Evolutionary conservation across 2,113 vertebrate species (phyloP), one percentile per base, ranked within the genome.

Genomic region (Plecotus auritus): DNA sequence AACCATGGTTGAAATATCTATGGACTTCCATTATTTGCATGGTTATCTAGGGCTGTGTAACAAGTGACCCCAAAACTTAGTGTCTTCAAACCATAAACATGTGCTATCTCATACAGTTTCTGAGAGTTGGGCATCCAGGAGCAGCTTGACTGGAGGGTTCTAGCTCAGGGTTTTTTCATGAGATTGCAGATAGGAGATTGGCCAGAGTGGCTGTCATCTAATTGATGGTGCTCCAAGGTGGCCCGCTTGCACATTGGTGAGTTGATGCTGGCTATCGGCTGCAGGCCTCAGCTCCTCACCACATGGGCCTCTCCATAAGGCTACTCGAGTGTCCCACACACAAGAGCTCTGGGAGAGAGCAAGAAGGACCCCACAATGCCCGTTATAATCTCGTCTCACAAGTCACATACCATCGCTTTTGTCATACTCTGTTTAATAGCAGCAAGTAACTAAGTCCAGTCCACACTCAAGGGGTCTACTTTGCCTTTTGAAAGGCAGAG

Each of bases 191-290:
- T 45, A 45, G n/a, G 7, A 69, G 4, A 5, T 30, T 26, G n/a
- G 16, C 45, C 13, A 4, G 28, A n/a, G 42, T 5, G 14, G 17
- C n/a, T 1, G 0, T 56, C 16, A 4, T 12, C 12, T 54, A 2
- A 26, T 35, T 70, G 42, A 35, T 5, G 2, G 26, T 5, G 12
- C 26, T 45, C 5, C 35, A 56, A 14, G n/a, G 11, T 22, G 23
- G 20, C 22, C 23, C 42, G 28, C 28, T 51, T 28, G 30, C 42
- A 5, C 1, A 0, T 35, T 76, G 42, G 26, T 2, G 1, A 49
- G 32, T 16, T 49, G 40, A 10, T 64, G 17, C 17, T 26, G 37
- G 13, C 28, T 45, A 1, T 40, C 17, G 16, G 49, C 30, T 61
- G 22, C 30, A 49, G 11, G 28, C 45, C 56, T 93, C 26, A 2